These are phyloP conservation scores for Tribolium castaneum DNA, from an alignment of 1,140 invertebrate genomes.

Conservation along the genomic window DNA sequence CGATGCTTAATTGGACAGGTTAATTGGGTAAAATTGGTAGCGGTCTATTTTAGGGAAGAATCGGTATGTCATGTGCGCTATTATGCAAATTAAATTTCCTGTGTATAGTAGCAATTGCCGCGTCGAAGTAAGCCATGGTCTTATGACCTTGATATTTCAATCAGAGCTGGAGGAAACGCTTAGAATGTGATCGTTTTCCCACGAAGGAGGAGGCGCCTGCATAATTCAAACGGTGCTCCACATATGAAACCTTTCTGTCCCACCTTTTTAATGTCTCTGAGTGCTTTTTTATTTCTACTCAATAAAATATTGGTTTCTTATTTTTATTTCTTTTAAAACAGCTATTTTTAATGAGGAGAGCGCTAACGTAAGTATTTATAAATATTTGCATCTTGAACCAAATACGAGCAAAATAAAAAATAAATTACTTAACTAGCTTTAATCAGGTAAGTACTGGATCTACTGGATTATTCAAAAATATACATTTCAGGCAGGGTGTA, in stretches of 20 bases:
- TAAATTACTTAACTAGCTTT: no score
- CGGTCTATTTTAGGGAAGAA: constrained; percentile 6
- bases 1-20: constrained; percentile 6
- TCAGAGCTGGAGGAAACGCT: constrained; percentile 9
- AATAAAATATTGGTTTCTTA: no score
- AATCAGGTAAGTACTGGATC: no score
- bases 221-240: not conserved
- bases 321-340: no score
- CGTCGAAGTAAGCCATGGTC: constrained; percentile 44
- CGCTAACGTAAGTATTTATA: no score
- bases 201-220: constrained; percentile 6
- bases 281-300: not conserved
- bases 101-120: constrained; percentile 10
- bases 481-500: not conserved
- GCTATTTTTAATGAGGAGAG: no score
- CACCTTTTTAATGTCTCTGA: not conserved
- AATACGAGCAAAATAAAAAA: no score
- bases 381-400: no score
- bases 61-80: constrained; percentile 25
- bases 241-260: not conserved
- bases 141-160: constrained; percentile 42
- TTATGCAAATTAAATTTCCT: constrained; percentile 13
- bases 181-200: constrained; percentile 25
- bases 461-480: not conserved
- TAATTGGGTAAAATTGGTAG: constrained; percentile 11